Base-by-base conservation (phyloP, 2,797 vertebrate species). In the Tokudaia tokunoshimensis region DNA sequence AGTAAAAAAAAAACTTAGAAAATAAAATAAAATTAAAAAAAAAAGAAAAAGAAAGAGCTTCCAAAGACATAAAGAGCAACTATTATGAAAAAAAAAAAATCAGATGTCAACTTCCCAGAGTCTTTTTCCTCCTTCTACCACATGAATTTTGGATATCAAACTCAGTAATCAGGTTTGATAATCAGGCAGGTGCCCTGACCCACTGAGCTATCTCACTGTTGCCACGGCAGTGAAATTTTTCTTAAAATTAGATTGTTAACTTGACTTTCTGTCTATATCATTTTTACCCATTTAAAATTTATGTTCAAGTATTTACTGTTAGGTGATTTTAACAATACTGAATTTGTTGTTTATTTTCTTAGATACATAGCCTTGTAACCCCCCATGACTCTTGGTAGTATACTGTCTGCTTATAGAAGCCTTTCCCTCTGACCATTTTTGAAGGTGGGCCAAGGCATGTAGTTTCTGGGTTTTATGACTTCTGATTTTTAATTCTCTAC, bases 281-380 rank as follows among this genome's bases (percentile, higher is more conserved):
- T 22, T 91, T 93, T 74, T 74, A 82, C 4, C 84, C 6, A 74
- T 7, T 90, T 83, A 63, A 52, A 26, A 63, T 55, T 24, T 81
- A 87, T 86, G 50, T 50, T 89, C 26, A 44, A 57, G 12, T 78
- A 74, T 44, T 95, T 93, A 81, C 14, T 91, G 59, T 86, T 50
- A 37, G 63, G 37, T 72, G 15, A 14, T 47, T 81, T 83, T 24
- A 92, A 41, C 81, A 74, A n/a, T 82, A n/a, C 20, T 80, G 22
- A 70, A 50, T 75, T 29, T 94, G 22, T 59, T 22, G 8, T 79
- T 72, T 78, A 61, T 37, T 80, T 92, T 91, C 67, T 61, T 74
- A 26, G 80, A 19, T 65, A 15, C 37, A 2, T 1, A 2, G 14
- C n/a, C 14, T n/a, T 59, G 10, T 14, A 67, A 61, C 7, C 17